Evolutionary conservation across 2,113 vertebrate genomes (phyloP).

Genomic region (Natator depressus): DNA sequence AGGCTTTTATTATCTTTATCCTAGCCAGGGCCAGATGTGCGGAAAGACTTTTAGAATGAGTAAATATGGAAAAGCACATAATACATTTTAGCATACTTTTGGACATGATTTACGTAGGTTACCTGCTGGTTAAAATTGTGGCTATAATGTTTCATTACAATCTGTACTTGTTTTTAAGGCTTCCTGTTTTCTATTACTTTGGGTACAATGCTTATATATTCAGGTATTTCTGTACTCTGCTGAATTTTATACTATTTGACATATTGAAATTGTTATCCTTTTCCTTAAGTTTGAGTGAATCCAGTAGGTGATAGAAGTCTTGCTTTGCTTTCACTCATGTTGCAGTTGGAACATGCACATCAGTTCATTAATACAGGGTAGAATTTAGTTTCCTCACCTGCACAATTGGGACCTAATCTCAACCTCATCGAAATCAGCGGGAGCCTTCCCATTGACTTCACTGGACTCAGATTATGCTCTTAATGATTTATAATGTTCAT

Average conservation of each 20-base stretch:
- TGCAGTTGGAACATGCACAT: rapidly evolving
- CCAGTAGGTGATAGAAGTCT: neutral
- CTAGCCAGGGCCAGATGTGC: neutral
- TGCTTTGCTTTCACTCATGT: neutral
- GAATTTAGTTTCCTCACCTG: neutral
- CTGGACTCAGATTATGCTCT: neutral
- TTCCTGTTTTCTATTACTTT: constrained; percentile 23
- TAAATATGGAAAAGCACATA: neutral
- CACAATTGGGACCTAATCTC: neutral
- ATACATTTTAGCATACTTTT: neutral
- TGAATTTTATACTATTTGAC: neutral
- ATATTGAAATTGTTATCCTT: neutral
- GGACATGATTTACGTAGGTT: neutral
- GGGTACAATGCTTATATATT: constrained; percentile 19
- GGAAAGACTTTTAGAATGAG: neutral
- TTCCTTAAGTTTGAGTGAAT: neutral
- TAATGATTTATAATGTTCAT: rapidly evolving
- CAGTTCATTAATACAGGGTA: neutral
- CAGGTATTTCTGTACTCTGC: constrained; percentile 7
- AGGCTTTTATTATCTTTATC: neutral
- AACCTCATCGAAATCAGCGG: rapidly evolving
- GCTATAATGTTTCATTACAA: neutral
- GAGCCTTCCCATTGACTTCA: neutral
- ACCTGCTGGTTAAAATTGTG: neutral
- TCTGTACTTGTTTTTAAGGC: constrained; percentile 7